Percentiles rank a stretch among this genome's conserved stretches.
Evolutionary conservation across 2,113 vertebrate species (phyloP).

Genomic region (Nothocercus nigrocapillus): DNA sequence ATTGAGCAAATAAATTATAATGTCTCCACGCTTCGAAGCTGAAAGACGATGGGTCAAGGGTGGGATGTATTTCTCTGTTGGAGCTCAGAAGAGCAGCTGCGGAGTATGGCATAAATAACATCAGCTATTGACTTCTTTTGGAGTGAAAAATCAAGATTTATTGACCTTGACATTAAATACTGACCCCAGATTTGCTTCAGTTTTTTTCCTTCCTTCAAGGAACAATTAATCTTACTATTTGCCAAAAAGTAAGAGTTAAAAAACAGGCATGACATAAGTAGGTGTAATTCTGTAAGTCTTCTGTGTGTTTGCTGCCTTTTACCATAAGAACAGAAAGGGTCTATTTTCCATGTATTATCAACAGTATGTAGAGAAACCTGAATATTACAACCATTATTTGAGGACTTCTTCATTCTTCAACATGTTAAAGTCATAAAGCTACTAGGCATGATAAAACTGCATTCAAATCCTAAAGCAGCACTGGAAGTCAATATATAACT

Average conservation of each 20-base stretch:
- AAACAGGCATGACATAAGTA: not conserved
- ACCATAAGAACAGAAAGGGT: not conserved
- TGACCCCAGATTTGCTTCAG: conserved; percentile 36
- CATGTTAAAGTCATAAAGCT: not conserved
- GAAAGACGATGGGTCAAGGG: conserved; percentile 24
- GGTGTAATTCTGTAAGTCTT: not conserved
- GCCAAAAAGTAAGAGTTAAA: not conserved
- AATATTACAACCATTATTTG: not conserved
- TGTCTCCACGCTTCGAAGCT: not conserved
- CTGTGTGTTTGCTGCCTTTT: not conserved
- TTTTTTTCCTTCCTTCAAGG: not conserved
- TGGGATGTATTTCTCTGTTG: conserved; percentile 35
- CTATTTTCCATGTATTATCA: not conserved
- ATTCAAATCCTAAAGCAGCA: not conserved
- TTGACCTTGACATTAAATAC: conserved; percentile 33
- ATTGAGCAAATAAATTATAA: conserved; percentile 35
- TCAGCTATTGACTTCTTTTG: not conserved
- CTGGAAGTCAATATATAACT: not conserved
- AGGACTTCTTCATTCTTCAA: not conserved
- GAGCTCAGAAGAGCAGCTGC: conserved; percentile 63
- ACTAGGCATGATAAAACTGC: not conserved
- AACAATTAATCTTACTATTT: not conserved
- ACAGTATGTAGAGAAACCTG: not conserved
- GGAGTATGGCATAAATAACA: conserved; percentile 41
- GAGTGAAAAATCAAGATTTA: conserved; percentile 21